These are phyloP conservation scores for Eucera pruinosa DNA, from an alignment of 2,888 invertebrate genomes.

Conservation along the genomic window DNA sequence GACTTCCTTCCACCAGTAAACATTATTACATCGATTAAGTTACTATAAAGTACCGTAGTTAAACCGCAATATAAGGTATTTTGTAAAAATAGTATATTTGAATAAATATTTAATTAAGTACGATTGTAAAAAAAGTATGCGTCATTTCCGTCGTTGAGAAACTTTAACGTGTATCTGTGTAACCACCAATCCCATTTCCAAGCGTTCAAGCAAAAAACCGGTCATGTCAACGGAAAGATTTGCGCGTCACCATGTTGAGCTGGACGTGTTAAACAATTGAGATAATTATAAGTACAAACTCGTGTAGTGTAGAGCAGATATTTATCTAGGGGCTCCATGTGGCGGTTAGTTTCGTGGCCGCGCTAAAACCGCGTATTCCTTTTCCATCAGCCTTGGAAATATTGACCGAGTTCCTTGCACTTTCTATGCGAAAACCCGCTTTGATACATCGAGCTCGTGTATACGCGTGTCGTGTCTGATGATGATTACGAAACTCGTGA, in stretches of 20 bases:
- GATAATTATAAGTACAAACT: slow-evolving; percentile 51
- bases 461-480: neutral
- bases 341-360: slow-evolving; percentile 4
- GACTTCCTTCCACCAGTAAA: too few relatives aligned
- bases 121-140: neutral
- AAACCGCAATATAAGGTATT: too few relatives aligned
- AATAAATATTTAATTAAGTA: neutral
- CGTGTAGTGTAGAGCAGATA: slow-evolving; percentile 34
- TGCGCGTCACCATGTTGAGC: neutral
- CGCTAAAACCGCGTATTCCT: slow-evolving; percentile 12
- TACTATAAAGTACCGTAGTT: too few relatives aligned
- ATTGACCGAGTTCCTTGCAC: slow-evolving; percentile 50
- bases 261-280: slow-evolving; percentile 15
- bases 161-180: neutral
- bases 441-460: neutral
- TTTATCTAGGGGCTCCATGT: slow-evolving; percentile 1
- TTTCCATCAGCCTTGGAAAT: slow-evolving; percentile 49
- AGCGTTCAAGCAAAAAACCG: neutral
- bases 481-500: slow-evolving; percentile 50
- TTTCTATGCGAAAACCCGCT: slow-evolving; percentile 57
- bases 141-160: neutral
- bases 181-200: neutral
- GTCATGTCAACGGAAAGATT: neutral
- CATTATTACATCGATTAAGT: too few relatives aligned
- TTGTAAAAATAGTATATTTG: neutral